Evolutionary conservation across 2,113 vertebrate species (phyloP), one percentile per base, ranked within the genome.

Genomic region (Micronycteris hirsuta): DNA sequence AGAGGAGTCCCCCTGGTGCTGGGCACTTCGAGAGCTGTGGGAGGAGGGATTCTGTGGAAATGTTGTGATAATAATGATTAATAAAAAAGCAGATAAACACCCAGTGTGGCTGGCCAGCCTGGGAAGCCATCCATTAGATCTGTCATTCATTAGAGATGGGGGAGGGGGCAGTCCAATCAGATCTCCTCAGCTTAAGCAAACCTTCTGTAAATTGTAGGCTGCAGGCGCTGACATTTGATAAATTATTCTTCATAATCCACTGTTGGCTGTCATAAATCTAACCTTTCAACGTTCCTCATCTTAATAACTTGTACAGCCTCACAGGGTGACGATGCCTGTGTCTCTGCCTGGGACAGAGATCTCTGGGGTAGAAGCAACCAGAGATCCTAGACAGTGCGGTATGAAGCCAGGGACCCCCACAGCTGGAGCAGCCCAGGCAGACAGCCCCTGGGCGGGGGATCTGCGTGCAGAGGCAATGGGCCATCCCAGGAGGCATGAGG

Each of bases 201-300:
- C 98, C 19, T 67, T 97, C 97, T 98, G 91, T 97, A 98, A 98
- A 99, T 98, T 98, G 97, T 98, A 96, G 97, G 95, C 97, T 98
- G 96, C 97, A 94, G 98, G 96, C 98, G 89, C 97, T 98, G 98
- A 98, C 98, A 24, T 98, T 98, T 98, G 98, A 99, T 98, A 97
- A 98, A 99, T 99, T 98, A 98, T 98, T 98, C 98, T 98, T 98
- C 98, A 98, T 99, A 99, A 98, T 98, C 97, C 98, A 93, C 97
- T 93, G 93, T 97, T 97, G 98, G 97, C 97, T 98, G 97, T 8
- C 28, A 98, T 98, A 98, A 98, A 99, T 99, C 98, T 98, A 97
- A 98, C 98, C 98, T 98, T 98, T 98, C 98, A 97, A 95, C 9
- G 77, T 97, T 97, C 95, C 97, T 97, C 97, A 98, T 98, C 96